Evolutionary conservation across 2,888 invertebrate species (phyloP), one percentile per base, ranked within the genome.

Genomic region (Tetranychus truncatus): DNA sequence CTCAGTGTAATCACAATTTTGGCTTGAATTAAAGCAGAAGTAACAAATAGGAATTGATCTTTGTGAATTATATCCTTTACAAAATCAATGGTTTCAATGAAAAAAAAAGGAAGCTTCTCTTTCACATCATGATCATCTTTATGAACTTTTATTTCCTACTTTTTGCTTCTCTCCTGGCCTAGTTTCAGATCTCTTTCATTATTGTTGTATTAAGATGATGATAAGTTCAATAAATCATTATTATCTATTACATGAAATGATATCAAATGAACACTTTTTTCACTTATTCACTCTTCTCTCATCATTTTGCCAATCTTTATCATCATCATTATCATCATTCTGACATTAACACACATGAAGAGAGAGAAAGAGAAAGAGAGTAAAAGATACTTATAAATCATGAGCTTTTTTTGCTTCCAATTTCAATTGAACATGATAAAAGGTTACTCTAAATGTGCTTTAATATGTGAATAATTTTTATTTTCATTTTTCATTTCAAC

Each of bases 181-280:
- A n/a, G n/a, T 21, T 67, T 21, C 24, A 9, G n/a, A n/a, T 67
- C 67, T 67, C 67, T 67, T n/a, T 67, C n/a, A 69, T 55, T 55
- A 55, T 55, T 55, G 15, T 55, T 55, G 55, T 55, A 55, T 55
- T 55, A 55, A 55, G 55, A 55, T 55, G 55, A 55, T 55, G 55
- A 55, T 55, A 55, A 55, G 55, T 15, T 55, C 15, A 55, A 55
- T 55, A 55, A 55, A 55, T 55, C 55, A 55, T 55, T 55, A 15
- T 55, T 15, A 55, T 55, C 55, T 55, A 55, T 55, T 15, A 55
- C 55, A 55, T 55, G 55, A 55, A 55, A 55, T 7, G 15, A 55
- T 55, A 55, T 55, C 55, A 55, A 55, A 55, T 55, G 55, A 55
- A 55, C 55, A 55, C 55, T 55, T 55, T 55, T 55, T 55, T 55